These are phyloP conservation scores for Chaetophractus vellerosus DNA, from an alignment of 2,797 vertebrate species.

Conservation along the genomic window DNA sequence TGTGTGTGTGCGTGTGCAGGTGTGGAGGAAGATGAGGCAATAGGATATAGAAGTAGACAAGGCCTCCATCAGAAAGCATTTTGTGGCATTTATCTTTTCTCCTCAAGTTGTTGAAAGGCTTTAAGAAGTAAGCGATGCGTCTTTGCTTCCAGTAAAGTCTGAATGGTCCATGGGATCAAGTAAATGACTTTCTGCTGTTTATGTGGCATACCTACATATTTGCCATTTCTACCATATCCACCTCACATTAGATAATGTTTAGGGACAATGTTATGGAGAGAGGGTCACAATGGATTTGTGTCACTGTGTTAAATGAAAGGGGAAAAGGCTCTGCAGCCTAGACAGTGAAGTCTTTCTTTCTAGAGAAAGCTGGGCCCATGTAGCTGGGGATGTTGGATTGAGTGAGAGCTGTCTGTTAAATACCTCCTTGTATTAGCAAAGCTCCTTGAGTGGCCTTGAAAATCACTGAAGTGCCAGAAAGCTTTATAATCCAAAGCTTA, in stretches of 20 bases:
- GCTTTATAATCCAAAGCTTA: slow-evolving; percentile 63
- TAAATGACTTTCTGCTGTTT: neutral
- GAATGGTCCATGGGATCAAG: neutral
- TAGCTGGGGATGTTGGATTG: neutral
- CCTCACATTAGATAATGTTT: neutral
- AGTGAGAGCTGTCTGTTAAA: slow-evolving; percentile 59
- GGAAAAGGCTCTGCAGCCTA: neutral
- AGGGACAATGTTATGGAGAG: neutral
- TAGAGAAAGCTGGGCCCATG: rapidly evolving
- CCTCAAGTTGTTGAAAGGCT: neutral
- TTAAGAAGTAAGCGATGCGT: neutral
- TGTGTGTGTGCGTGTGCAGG: too few species aligned
- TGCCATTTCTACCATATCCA: neutral
- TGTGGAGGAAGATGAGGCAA: rapidly evolving
- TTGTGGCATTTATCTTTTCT: too few species aligned
- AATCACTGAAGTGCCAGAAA: slow-evolving; percentile 20
- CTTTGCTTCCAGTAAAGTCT: neutral
- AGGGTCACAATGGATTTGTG: neutral
- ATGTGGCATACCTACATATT: neutral
- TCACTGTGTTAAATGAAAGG: neutral
- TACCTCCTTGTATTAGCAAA: slow-evolving; percentile 28
- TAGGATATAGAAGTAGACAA: too few species aligned
- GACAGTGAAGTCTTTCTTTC: neutral
- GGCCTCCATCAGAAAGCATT: neutral
- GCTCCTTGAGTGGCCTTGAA: slow-evolving; percentile 74